A percentile compares a stretch with the other conserved stretches of the same genome.
phyloP scores from a whole-genome alignment of 2,888 invertebrate genomes.

The Plutella xylostella region DNA sequence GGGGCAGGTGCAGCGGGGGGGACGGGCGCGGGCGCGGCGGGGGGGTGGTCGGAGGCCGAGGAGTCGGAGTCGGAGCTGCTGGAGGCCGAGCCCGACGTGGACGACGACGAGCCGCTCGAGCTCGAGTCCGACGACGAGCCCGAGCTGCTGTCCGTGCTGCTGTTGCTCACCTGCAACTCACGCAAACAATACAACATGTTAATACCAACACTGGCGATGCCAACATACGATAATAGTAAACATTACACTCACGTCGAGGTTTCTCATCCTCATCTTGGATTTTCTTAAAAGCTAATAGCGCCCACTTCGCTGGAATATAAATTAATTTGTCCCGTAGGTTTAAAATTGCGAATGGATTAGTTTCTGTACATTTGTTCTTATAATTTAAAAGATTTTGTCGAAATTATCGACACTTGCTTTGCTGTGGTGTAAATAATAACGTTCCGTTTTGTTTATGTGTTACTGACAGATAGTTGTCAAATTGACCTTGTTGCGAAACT shows the following conservation, averaged over 20 bases:
- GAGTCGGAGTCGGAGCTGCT: constrained; percentile 80
- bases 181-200: neutral
- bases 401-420: too few species aligned
- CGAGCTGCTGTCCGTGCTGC: constrained; percentile 73
- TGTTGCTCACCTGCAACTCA: constrained; percentile 52
- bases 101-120: constrained; percentile 76
- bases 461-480: too few species aligned
- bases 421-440: too few species aligned
- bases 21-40: neutral
- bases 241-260: constrained; percentile 39
- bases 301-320: too few species aligned
- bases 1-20: constrained; percentile 17
- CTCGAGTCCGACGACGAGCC: constrained; percentile 77
- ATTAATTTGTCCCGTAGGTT: too few species aligned
- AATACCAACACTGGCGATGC: neutral
- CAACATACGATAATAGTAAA: neutral
- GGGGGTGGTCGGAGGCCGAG: constrained; percentile 34
- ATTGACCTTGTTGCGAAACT: too few species aligned
- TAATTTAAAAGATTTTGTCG: too few species aligned
- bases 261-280: constrained; percentile 31
- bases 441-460: too few species aligned
- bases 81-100: constrained; percentile 76
- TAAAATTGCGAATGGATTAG: too few species aligned
- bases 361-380: too few species aligned
- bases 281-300: too few species aligned